phyloP scores from a whole-genome alignment of 23 tunicate species.

The Styela plicata region DNA sequence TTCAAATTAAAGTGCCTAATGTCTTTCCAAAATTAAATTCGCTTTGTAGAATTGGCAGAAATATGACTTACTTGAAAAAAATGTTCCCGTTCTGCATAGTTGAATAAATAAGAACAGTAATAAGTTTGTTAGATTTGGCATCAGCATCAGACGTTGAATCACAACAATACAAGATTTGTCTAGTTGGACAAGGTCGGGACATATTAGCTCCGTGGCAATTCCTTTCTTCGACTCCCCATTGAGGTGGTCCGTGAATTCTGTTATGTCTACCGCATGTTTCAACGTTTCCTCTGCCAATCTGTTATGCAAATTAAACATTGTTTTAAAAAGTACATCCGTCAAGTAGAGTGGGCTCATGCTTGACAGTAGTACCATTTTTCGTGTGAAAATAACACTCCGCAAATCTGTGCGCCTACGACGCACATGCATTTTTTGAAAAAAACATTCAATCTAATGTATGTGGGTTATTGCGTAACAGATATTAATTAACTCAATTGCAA shows the following conservation, averaged over 20 bases:
- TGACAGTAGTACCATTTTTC: too few species aligned
- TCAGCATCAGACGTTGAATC: not conserved
- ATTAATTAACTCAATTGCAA: too few species aligned
- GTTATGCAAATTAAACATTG: not conserved
- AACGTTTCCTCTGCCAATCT: conserved; percentile 34
- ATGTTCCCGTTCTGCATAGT: conserved; percentile 12
- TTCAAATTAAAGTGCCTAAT: too few species aligned
- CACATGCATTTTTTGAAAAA: too few species aligned
- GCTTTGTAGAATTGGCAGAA: not conserved
- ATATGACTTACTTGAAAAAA: conserved; percentile 23
- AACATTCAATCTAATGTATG: too few species aligned
- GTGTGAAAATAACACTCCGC: too few species aligned
- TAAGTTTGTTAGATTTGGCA: not conserved
- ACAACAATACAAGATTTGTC: conserved; percentile 16
- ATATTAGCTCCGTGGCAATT: conserved; percentile 5
- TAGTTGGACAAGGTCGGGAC: conserved; percentile 19
- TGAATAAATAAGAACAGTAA: not conserved
- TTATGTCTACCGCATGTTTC: conserved; percentile 21
- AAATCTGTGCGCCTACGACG: too few species aligned
- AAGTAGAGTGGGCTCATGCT: too few species aligned
- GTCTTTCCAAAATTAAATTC: too few species aligned
- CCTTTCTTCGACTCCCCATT: conserved; percentile 8
- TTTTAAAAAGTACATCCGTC: too few species aligned
- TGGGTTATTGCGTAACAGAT: too few species aligned
- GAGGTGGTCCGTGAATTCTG: conserved; percentile 20